Conservation (phyloP, 2,888 invertebrate species). For the Chaetogeoica ovagalla region DNA sequence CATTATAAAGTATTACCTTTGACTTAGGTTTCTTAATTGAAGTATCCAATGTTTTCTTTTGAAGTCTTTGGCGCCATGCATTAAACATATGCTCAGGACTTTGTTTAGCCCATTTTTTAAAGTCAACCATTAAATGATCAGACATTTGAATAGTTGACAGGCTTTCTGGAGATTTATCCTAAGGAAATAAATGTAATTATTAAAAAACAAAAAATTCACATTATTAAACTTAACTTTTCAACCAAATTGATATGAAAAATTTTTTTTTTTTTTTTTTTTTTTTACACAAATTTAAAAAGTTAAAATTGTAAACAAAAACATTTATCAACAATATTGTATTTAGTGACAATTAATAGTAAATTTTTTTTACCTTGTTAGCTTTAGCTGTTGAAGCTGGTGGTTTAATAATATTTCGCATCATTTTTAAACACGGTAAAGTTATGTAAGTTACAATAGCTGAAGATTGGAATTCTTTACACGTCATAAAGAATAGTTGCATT, state of each 20-base stretch:
- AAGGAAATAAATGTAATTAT: constrained; percentile 2
- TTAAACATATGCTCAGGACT: constrained; percentile 71
- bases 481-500: constrained; percentile 82
- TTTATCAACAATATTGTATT: too few relatives aligned
- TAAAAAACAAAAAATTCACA: neutral
- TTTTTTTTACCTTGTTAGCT: constrained; percentile 61
- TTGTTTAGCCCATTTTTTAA: constrained; percentile 73
- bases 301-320: too few relatives aligned
- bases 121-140: constrained; percentile 71
- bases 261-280: too few relatives aligned
- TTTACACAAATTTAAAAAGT: too few relatives aligned
- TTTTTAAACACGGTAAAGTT: constrained; percentile 88
- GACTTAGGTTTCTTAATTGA: constrained; percentile 55
- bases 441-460: constrained; percentile 89
- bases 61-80: constrained; percentile 73
- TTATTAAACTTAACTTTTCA: constrained; percentile 57
- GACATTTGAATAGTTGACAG: constrained; percentile 64
- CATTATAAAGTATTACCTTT: constrained; percentile 5
- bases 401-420: constrained; percentile 80
- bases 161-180: constrained; percentile 63
- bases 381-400: constrained; percentile 66
- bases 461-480: constrained; percentile 75
- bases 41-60: constrained; percentile 60
- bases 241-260: constrained; percentile 56
- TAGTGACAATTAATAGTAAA: too few relatives aligned